Evolutionary conservation across 64 coral and sea anemone species (phyloP), one percentile per base, ranked within the genome.

Genomic region (Pocillopora damicornis): DNA sequence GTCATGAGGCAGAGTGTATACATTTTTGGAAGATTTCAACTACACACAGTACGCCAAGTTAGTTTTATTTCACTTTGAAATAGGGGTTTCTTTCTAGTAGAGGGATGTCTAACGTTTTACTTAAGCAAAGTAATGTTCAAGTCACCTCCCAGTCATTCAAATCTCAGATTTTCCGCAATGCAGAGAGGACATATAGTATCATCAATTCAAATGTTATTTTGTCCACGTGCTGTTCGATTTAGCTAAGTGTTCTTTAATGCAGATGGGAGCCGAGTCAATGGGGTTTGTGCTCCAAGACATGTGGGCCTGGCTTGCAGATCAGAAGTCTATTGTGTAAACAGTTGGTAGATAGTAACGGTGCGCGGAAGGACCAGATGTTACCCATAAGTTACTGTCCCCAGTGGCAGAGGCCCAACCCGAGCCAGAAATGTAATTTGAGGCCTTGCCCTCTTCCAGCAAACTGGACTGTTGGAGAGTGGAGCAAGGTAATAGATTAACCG

Each of bases 191-290:
- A 51, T 4, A 51, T 51, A 51, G 42, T 51, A 51, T 51, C 7
- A 51, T 2, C 0, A 51, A 51, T 51, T 7, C 42, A 51, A 23
- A 71, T 4, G n/a, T 22, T 67, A n/a, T 71, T 71, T n/a, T n/a
- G 11, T 23, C 67, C 22, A 11, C 18, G 67, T n/a, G 20, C 67
- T 67, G 64, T 67, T 5, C 11, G 67, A 11, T 1, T 71, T 20
- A 23, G 25, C 67, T 23, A 23, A 71, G 22, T 9, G 11, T 20
- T 71, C 35, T 76, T 80, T n/a, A 76, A 88, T 26, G 1, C 22
- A 99, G 97, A 36, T 99, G 97, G 97, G 89, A 89, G 15, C 90
- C 97, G 13, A 90, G 88, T 0, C 58, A 86, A 13, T 99, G 97
- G 97, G 75, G 82, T 56, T 76, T 36, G 22, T 99, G 97, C 38